phyloP scores from a whole-genome alignment of 2,888 invertebrate species.

The Cheiracanthium punctorium region DNA sequence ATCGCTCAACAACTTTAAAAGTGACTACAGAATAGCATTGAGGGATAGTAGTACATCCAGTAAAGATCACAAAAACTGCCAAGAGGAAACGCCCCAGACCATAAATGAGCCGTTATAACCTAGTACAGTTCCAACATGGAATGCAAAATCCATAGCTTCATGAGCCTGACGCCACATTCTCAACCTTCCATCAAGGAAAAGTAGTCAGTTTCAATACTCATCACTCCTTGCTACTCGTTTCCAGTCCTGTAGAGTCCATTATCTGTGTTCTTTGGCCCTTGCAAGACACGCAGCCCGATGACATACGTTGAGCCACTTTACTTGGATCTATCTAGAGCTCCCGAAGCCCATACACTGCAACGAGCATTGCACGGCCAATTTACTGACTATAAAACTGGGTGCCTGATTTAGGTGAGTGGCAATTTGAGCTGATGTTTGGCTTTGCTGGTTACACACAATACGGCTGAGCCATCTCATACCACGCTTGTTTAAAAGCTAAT shows the following conservation, averaged over 20 bases:
- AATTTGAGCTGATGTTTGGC: too few relatives aligned
- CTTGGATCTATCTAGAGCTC: background rate
- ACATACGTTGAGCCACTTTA: background rate
- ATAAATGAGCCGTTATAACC: background rate
- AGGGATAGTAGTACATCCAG: background rate
- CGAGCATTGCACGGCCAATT: conserved; percentile 11
- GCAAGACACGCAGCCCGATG: background rate
- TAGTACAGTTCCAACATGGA: background rate
- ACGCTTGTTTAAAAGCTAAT: background rate
- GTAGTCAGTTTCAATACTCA: background rate
- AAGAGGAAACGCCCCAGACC: background rate
- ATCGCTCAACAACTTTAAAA: too few relatives aligned
- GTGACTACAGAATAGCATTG: too few relatives aligned
- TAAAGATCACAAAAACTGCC: background rate
- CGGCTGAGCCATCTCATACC: background rate
- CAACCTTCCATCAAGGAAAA: background rate
- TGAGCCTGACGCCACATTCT: background rate
- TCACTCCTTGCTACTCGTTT: background rate
- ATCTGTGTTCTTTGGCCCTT: background rate
- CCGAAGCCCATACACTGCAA: background rate
- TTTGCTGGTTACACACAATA: background rate
- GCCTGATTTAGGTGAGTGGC: conserved; percentile 3
- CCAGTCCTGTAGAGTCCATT: background rate
- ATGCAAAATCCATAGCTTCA: background rate
- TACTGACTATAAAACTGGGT: conserved; percentile 8